Conservation (phyloP, 2,113 vertebrate species). For the Neolamprologus falcicula region DNA sequence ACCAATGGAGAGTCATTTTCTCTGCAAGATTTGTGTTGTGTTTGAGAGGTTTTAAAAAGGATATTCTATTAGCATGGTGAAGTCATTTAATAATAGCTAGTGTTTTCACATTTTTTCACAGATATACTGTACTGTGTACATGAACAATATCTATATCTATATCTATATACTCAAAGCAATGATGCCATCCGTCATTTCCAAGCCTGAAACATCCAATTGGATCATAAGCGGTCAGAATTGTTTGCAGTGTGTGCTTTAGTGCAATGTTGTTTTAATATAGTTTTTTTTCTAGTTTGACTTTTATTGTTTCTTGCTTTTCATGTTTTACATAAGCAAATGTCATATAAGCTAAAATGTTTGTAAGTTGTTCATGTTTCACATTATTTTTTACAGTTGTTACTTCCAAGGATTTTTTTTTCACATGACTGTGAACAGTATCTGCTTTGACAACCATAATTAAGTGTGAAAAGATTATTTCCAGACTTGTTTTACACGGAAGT, state of each 20-base stretch:
- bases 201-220: slow-evolving; percentile 35
- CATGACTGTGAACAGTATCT: background rate
- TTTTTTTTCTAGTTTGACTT: slow-evolving; percentile 3
- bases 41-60: slow-evolving; percentile 58
- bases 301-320: background rate
- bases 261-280: slow-evolving; percentile 43
- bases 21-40: slow-evolving; percentile 56
- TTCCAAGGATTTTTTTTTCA: slow-evolving; percentile 1
- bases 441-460: slow-evolving; percentile 7
- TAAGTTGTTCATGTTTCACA: slow-evolving; percentile 30
- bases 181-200: slow-evolving; percentile 55
- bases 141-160: slow-evolving; percentile 70
- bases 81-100: slow-evolving; percentile 65
- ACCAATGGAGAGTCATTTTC: slow-evolving; percentile 17
- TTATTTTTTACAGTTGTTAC: background rate
- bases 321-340: slow-evolving; percentile 29
- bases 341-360: slow-evolving; percentile 49
- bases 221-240: slow-evolving; percentile 43
- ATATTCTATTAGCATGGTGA: slow-evolving; percentile 69
- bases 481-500: slow-evolving; percentile 22
- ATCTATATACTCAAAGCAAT: slow-evolving; percentile 70
- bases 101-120: slow-evolving; percentile 58
- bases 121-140: slow-evolving; percentile 70
- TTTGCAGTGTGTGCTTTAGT: slow-evolving; percentile 57
- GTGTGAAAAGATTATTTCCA: slow-evolving; percentile 1